Conservation (phyloP, 2,113 vertebrate genomes). For the Pontoporia blainvillei region DNA sequence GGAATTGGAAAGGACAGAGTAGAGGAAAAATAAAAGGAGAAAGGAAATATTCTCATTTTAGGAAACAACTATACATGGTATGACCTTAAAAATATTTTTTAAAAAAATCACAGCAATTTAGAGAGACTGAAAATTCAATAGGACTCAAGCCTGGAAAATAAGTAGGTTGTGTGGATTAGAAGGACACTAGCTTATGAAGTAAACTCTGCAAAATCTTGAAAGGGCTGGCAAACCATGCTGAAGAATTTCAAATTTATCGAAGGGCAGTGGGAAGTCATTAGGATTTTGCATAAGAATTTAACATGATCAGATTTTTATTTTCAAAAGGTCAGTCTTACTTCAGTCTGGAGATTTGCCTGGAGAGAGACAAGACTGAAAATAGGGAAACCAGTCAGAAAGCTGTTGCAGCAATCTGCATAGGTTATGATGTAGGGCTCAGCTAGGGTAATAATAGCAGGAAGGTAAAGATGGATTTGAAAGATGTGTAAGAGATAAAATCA, state of each 20-base stretch:
- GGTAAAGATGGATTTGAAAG: neutral
- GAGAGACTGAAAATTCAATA: neutral
- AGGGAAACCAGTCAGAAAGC: neutral
- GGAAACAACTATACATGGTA: neutral
- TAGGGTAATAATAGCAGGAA: neutral
- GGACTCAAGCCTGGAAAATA: neutral
- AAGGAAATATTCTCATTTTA: neutral
- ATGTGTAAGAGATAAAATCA: neutral
- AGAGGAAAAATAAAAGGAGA: neutral
- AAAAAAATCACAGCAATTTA: neutral
- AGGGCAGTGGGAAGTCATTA: neutral
- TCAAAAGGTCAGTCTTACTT: neutral
- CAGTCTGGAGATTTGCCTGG: neutral
- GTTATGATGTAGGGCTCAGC: neutral
- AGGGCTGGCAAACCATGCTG: neutral
- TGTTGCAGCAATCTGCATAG: neutral
- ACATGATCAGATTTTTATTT: constrained; percentile 21
- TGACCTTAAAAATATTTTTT: neutral
- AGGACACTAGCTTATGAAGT: neutral
- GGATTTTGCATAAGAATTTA: neutral
- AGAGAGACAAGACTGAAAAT: constrained; percentile 24
- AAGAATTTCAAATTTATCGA: neutral
- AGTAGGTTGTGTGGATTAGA: neutral
- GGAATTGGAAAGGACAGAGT: neutral
- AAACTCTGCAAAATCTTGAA: neutral